Conservation (phyloP, 2,888 invertebrate species). For the Ichneumon xanthorius region DNA sequence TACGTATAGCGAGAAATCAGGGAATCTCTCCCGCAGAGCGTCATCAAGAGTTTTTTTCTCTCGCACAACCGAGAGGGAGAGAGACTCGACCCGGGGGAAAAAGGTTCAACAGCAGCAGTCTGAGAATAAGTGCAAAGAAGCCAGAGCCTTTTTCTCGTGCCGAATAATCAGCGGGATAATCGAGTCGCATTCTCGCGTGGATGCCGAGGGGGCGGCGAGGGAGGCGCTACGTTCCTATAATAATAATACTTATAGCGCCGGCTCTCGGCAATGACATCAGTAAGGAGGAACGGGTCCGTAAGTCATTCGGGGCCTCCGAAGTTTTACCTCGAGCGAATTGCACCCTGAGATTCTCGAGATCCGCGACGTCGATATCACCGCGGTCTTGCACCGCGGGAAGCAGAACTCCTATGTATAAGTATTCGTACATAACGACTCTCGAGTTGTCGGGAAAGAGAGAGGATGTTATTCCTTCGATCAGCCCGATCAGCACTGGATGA, state of each 20-base stretch:
- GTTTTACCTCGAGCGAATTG: conserved; percentile 61
- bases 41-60: conserved; percentile 50
- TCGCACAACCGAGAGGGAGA: conserved; percentile 4
- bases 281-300: conserved; percentile 80
- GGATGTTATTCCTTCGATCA: conserved; percentile 45
- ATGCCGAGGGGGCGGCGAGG: conserved; percentile 69
- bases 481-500: conserved; percentile 58
- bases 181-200: conserved; percentile 78
- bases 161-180: conserved; percentile 71
- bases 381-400: conserved; percentile 63
- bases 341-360: conserved; percentile 80
- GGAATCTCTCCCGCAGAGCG: conserved; percentile 58
- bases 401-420: conserved; percentile 44
- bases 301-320: conserved; percentile 75
- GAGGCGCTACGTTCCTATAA: conserved; percentile 49
- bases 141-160: conserved; percentile 37
- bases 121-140: conserved; percentile 20
- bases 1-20: conserved; percentile 8
- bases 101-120: neutral
- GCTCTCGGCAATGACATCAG: conserved; percentile 80
- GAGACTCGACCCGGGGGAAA: conserved; percentile 13
- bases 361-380: conserved; percentile 76
- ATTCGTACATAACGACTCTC: conserved; percentile 34
- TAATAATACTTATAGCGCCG: conserved; percentile 77
- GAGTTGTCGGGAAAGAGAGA: conserved; percentile 26